Evolutionary conservation across 2,797 vertebrate species (phyloP), one percentile per base, ranked within the genome.

Genomic region (Chromis chromis): DNA sequence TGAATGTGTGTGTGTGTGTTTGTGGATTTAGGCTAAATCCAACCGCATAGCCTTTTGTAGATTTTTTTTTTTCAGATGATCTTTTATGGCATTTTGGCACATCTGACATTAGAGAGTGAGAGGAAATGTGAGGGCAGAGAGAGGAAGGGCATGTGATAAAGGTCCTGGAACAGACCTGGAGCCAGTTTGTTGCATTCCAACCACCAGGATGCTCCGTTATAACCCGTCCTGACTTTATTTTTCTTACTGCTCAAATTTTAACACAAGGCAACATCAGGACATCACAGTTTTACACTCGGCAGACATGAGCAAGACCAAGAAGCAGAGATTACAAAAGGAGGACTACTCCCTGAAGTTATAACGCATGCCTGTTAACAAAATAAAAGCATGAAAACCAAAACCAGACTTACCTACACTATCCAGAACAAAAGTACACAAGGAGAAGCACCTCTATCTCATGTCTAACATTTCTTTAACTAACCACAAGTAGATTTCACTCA

Each of bases 91-190:
- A 19, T 27, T 64, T 4, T 58, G 13, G 25, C 27, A 60, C 33
- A 42, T 65, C 24, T 76, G 52, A 62, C 62, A 40, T 24, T 8
- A 5, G 5, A 46, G 44, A 46, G 6, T n/a, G 27, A 54, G 55
- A 53, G 62, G 55, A 69, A 70, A 58, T 25, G 21, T 4, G 9
- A 17, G 31, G 24, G 61, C 16, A 12, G 24, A 28, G 3, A 56
- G 57, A 22, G 70, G 72, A 85, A 70, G 52, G 33, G 61, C 7
- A 3, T 58, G 49, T 27, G 55, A 36, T 53, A 60, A 66, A 57
- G 58, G 73, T 78, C 67, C 9, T 13, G 1, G 17, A 46, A 10
- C 50, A 58, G 57, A 52, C 62, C 6, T 33, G 1, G 11, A 55
- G 40, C 21, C 22, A 11, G 10, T 3, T 17, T 33, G 60, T 49